These are phyloP conservation scores for Epizoanthus stellaris DNA, from an alignment of 92 coral and sea anemone genomes.

Conservation along the genomic window DNA sequence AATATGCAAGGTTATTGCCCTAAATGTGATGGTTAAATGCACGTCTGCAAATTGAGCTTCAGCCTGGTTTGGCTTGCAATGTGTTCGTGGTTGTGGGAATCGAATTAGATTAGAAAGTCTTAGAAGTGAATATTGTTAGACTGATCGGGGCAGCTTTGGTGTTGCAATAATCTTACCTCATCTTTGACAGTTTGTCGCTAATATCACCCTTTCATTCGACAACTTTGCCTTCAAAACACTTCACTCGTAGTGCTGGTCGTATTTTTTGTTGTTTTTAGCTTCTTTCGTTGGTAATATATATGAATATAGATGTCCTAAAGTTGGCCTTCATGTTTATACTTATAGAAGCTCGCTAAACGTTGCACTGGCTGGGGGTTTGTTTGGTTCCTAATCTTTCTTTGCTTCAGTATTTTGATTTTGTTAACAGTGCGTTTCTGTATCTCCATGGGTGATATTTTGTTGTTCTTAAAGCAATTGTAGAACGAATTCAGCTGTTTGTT, in stretches of 20 bases:
- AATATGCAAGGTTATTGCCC: constrained; percentile 20
- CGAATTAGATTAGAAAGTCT: too few relatives aligned
- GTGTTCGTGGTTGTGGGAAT: not conserved
- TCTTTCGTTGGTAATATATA: not conserved
- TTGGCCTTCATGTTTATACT: not conserved
- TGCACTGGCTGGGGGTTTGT: not conserved
- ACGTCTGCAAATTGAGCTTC: not conserved
- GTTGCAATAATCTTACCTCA: not conserved
- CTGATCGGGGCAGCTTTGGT: not conserved
- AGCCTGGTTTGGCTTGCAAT: not conserved
- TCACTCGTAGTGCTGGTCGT: not conserved
- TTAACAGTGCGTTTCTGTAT: not conserved
- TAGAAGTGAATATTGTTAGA: not conserved
- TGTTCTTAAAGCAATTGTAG: not conserved
- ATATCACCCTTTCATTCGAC: not conserved
- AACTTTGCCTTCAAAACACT: not conserved
- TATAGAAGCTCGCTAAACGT: not conserved
- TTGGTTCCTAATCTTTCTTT: not conserved
- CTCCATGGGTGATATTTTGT: constrained; percentile 5
- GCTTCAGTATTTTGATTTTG: not conserved
- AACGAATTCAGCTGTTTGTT: too few relatives aligned
- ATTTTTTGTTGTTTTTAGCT: not conserved
- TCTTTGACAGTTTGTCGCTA: not conserved
- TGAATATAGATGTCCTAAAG: not conserved
- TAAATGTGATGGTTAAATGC: not conserved